Conservation (phyloP, 1,140 invertebrate genomes). For the Euschistus heros region DNA sequence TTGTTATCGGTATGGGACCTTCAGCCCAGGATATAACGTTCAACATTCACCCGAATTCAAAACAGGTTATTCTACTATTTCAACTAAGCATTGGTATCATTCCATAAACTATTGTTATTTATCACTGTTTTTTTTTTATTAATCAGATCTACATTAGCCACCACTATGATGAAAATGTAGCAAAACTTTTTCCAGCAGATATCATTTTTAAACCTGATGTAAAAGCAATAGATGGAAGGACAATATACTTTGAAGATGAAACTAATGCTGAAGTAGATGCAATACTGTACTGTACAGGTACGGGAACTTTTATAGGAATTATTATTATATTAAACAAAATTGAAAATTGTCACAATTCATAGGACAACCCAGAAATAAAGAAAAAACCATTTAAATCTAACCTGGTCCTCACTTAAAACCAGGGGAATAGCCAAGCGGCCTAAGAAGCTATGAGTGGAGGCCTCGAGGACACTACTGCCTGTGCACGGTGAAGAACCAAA, state of each 20-base stretch:
- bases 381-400: no score
- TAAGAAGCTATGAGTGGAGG: no score
- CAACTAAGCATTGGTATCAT: neutral
- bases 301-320: neutral
- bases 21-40: conserved; percentile 59
- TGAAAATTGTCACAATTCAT: no score
- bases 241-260: neutral
- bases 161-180: neutral
- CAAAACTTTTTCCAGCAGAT: neutral
- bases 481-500: no score
- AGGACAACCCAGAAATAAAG: no score
- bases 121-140: neutral
- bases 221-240: neutral
- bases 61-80: neutral
- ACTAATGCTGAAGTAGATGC: neutral
- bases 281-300: neutral
- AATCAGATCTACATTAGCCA: neutral
- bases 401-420: no score
- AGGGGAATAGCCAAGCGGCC: no score
- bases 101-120: neutral
- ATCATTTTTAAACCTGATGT: neutral
- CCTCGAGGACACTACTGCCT: no score
- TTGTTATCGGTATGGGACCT: conserved; percentile 74
- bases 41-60: neutral
- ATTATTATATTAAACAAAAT: no score